A percentile compares a stretch with the other conserved stretches of the same genome.
Conservation (phyloP, 2,888 invertebrate species). For the Melangyna quadrimaculata region DNA sequence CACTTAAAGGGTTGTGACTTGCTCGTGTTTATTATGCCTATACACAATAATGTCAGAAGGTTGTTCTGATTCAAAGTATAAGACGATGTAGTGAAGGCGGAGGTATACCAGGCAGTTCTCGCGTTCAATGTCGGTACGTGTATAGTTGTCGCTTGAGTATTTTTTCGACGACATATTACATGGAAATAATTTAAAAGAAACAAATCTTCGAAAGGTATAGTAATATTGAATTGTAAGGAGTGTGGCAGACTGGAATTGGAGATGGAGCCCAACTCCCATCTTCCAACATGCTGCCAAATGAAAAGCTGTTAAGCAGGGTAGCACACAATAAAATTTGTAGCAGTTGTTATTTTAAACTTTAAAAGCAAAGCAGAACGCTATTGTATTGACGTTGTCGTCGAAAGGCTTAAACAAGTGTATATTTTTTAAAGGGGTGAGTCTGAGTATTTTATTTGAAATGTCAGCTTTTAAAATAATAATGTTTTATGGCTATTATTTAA, state of each 20-base stretch:
- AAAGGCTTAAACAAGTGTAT: slow-evolving; percentile 48
- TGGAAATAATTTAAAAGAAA: slow-evolving; percentile 71
- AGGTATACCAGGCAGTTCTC: slow-evolving; percentile 22
- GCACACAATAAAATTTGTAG: slow-evolving; percentile 64
- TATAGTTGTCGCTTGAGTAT: slow-evolving; percentile 65
- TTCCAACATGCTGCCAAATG: slow-evolving; percentile 61
- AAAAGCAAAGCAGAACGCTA: slow-evolving; percentile 30
- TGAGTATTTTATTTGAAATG: slow-evolving; percentile 51
- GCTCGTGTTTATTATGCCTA: slow-evolving; percentile 70
- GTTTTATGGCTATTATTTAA: slow-evolving; percentile 30
- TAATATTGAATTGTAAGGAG: slow-evolving; percentile 50
- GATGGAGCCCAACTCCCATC: not conserved
- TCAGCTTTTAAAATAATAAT: slow-evolving; percentile 39
- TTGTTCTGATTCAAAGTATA: slow-evolving; percentile 40
- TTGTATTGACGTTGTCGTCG: slow-evolving; percentile 19
- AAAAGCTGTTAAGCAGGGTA: slow-evolving; percentile 22
- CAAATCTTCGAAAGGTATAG: slow-evolving; percentile 60
- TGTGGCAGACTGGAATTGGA: not conserved
- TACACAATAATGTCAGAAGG: slow-evolving; percentile 70
- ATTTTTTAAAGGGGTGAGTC: not conserved
- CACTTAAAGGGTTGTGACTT: slow-evolving; percentile 72
- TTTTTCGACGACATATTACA: slow-evolving; percentile 72
- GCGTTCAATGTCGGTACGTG: slow-evolving; percentile 48
- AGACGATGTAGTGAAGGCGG: not conserved
- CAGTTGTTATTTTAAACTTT: slow-evolving; percentile 65